Conservation (phyloP, 2,797 vertebrate species). For the Sebastes aleutianus region DNA sequence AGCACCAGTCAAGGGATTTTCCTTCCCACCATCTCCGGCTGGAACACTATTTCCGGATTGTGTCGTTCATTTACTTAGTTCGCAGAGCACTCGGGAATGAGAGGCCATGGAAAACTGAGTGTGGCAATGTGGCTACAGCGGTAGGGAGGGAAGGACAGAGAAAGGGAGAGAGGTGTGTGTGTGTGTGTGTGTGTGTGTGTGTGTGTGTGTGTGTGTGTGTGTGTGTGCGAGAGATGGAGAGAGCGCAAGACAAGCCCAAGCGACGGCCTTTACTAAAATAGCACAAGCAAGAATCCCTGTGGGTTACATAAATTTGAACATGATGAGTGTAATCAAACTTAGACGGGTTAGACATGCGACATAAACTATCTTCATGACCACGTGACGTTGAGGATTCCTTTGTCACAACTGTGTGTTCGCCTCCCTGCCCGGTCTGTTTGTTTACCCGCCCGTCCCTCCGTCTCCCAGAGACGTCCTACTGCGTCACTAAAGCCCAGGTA, state of each 20-base stretch:
- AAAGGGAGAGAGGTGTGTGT: conserved; percentile 29
- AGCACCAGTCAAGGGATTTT: conserved; percentile 74
- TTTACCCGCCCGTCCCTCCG: conserved; percentile 30
- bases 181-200: conserved; percentile 6
- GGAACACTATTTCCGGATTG: conserved; percentile 79
- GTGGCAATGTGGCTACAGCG: conserved; percentile 69
- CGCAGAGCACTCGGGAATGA: conserved; percentile 71
- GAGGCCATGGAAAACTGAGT: conserved; percentile 79
- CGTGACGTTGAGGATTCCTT: conserved; percentile 68
- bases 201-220: conserved; percentile 18
- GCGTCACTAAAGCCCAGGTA: conserved; percentile 20
- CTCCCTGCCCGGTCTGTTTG: conserved; percentile 37
- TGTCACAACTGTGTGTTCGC: conserved; percentile 55
- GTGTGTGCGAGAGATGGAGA: conserved; percentile 13
- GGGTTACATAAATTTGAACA: conserved; percentile 73
- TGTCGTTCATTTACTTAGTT: conserved; percentile 77
- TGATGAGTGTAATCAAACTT: conserved; percentile 74
- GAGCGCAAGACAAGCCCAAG: conserved; percentile 62
- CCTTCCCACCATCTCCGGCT: conserved; percentile 76
- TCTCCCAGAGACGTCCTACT: conserved; percentile 42
- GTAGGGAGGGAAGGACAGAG: conserved; percentile 51
- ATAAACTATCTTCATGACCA: conserved; percentile 59
- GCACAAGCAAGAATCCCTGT: conserved; percentile 69
- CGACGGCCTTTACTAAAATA: conserved; percentile 71
- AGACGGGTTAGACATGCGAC: conserved; percentile 61